These are phyloP conservation scores for Ficedula albicollis DNA, from an alignment of 2,797 vertebrate genomes.

Conservation along the genomic window DNA sequence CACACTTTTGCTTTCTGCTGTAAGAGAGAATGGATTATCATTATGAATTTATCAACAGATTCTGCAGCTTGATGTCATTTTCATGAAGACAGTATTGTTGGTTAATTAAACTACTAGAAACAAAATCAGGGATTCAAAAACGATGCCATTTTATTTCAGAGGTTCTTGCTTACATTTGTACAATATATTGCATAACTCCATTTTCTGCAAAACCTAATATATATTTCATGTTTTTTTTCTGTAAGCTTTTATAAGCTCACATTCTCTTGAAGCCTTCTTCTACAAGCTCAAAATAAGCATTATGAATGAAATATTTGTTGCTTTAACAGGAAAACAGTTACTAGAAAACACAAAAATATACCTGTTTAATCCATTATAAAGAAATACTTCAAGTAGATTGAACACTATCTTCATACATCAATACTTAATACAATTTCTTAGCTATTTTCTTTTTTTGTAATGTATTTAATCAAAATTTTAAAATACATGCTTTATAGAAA, in stretches of 20 bases:
- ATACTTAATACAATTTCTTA: conserved; percentile 78
- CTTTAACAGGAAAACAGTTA: conserved; percentile 76
- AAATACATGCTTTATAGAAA: conserved; percentile 78
- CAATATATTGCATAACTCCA: conserved; percentile 96
- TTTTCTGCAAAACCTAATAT: conserved; percentile 93
- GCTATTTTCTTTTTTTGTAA: conserved; percentile 76
- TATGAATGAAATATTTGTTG: conserved; percentile 77
- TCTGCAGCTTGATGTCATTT: background rate
- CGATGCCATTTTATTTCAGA: conserved; percentile 96
- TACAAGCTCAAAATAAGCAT: conserved; percentile 78
- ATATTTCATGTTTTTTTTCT: conserved; percentile 89
- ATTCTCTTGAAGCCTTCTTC: conserved; percentile 68
- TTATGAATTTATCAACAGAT: background rate
- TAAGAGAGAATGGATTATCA: background rate
- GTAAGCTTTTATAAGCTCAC: conserved; percentile 79
- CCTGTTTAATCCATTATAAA: conserved; percentile 81
- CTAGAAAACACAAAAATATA: conserved; percentile 81
- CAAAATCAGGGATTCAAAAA: conserved; percentile 88
- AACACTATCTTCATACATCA: conserved; percentile 77
- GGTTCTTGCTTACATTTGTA: conserved; percentile 96
- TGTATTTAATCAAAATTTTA: conserved; percentile 80
- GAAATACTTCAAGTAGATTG: conserved; percentile 80
- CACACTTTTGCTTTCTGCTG: background rate
- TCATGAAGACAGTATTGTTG: conserved; percentile 10
- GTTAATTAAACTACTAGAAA: conserved; percentile 71